Evolutionary conservation across 2,113 vertebrate genomes (phyloP).

Genomic region (Cebus imitator): DNA sequence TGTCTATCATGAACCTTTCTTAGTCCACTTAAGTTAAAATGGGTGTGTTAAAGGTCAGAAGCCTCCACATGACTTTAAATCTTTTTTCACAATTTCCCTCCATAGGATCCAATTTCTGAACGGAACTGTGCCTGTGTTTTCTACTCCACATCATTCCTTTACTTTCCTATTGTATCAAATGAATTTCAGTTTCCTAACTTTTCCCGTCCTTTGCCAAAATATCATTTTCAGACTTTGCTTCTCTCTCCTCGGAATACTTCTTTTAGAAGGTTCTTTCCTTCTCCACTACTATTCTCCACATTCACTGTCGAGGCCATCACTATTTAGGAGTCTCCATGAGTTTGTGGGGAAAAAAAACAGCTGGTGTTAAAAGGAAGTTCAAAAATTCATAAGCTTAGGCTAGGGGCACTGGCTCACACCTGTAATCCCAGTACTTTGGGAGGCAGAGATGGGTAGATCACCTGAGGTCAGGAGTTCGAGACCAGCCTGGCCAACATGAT

Average conservation of each 20-base stretch:
- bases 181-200: not conserved
- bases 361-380: not conserved
- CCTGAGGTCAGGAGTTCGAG: too few relatives aligned
- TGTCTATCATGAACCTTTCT: not conserved
- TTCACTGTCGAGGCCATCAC: not conserved
- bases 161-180: not conserved
- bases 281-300: not conserved
- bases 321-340: not conserved
- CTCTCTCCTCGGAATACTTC: not conserved
- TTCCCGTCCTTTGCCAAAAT: not conserved
- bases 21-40: not conserved
- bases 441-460: too few relatives aligned
- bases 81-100: not conserved
- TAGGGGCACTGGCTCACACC: too few relatives aligned
- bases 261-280: not conserved
- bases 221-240: not conserved
- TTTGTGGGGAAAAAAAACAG: not conserved
- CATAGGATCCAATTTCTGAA: too few relatives aligned
- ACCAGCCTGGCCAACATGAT: too few relatives aligned
- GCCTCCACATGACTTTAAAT: not conserved
- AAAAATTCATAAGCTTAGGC: not conserved
- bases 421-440: too few relatives aligned
- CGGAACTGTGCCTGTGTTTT: not conserved
- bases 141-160: not conserved
- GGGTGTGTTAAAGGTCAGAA: not conserved